These are phyloP conservation scores for Apotomis capreana DNA, from an alignment of 2,888 invertebrate species.

Conservation along the genomic window DNA sequence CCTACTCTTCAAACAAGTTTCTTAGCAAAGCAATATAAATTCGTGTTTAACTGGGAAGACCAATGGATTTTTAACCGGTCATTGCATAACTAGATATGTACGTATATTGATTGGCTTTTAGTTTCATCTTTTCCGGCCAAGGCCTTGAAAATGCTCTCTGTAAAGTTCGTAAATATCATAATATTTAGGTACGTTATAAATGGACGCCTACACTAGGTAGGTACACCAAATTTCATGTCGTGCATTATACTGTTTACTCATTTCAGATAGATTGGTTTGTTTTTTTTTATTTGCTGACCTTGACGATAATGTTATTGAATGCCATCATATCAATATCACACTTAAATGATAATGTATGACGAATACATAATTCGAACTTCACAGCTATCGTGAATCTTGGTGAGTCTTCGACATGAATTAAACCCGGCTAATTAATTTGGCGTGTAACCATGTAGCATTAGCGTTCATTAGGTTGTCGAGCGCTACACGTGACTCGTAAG, in stretches of 20 bases:
- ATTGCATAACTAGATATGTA: not conserved
- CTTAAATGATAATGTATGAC: not conserved
- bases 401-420: conserved; percentile 9
- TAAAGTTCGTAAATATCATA: too few relatives aligned
- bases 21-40: not conserved
- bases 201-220: too few relatives aligned
- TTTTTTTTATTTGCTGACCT: conserved; percentile 16
- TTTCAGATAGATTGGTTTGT: conserved; percentile 5
- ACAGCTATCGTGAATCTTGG: not conserved
- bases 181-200: too few relatives aligned
- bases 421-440: conserved; percentile 6
- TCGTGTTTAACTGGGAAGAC: not conserved
- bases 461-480: conserved; percentile 6
- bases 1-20: not conserved
- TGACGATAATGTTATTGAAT: conserved; percentile 16
- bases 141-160: not conserved
- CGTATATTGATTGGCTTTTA: not conserved
- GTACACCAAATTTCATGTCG: not conserved
- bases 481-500: conserved; percentile 31
- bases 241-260: not conserved
- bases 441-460: conserved; percentile 17
- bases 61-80: not conserved
- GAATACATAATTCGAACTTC: not conserved
- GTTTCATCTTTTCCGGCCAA: not conserved
- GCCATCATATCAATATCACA: conserved; percentile 1